Evolutionary conservation across 2,888 invertebrate genomes (phyloP).

Genomic region (Lordiphosa fenestrarum): DNA sequence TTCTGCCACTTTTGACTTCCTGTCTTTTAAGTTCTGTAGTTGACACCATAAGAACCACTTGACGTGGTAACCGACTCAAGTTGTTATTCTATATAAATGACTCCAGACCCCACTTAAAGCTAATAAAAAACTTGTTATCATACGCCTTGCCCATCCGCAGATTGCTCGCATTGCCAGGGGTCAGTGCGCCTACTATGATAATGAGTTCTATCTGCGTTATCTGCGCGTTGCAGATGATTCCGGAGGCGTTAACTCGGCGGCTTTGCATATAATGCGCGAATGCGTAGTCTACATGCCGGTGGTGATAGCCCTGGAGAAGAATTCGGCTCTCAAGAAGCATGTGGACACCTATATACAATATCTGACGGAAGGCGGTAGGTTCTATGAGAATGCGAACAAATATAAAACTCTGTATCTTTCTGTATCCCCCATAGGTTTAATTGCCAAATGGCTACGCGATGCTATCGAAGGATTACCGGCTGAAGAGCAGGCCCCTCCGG

Average conservation of each 20-base stretch:
- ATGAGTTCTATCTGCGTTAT: slow-evolving; percentile 86
- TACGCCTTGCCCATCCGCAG: slow-evolving; percentile 43
- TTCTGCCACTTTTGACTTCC: too few species aligned
- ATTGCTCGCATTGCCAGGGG: slow-evolving; percentile 85
- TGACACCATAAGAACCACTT: too few species aligned
- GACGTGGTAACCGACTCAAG: too few species aligned
- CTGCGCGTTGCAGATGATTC: slow-evolving; percentile 81
- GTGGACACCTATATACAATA: slow-evolving; percentile 85
- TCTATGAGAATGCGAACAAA: too few species aligned
- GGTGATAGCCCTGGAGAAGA: slow-evolving; percentile 90
- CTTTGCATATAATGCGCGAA: slow-evolving; percentile 89
- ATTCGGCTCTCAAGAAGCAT: slow-evolving; percentile 87
- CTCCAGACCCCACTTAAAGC: too few species aligned
- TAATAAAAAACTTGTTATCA: slow-evolving; percentile 7
- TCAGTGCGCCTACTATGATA: slow-evolving; percentile 90
- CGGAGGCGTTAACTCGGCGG: slow-evolving; percentile 66
- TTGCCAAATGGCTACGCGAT: slow-evolving; percentile 90
- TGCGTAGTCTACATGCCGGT: slow-evolving; percentile 91
- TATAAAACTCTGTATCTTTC: not conserved
- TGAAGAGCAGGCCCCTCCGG: slow-evolving; percentile 84
- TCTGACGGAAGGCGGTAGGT: slow-evolving; percentile 86
- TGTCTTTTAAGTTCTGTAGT: too few species aligned
- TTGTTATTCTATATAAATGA: too few species aligned
- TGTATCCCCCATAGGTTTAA: slow-evolving; percentile 81
- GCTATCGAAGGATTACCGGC: slow-evolving; percentile 83